Evolutionary conservation across 2,888 invertebrate genomes (phyloP), one percentile per base, ranked within the genome.

Genomic region (Acleris cristana): DNA sequence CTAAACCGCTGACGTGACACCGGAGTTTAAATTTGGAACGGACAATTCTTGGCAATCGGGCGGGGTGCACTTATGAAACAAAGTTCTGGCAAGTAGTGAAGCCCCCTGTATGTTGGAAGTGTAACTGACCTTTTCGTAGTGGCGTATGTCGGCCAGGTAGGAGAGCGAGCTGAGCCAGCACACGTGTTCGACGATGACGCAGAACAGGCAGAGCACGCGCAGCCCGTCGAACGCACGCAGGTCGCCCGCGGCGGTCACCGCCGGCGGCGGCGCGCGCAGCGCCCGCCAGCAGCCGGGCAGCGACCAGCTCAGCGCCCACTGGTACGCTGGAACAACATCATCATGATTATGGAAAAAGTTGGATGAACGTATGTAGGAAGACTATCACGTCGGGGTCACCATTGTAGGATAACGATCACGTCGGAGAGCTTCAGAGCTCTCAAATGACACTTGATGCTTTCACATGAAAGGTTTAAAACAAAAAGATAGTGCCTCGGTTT

Each of bases 121-220:
- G 34, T 18, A 23, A n/a, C 63, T 68, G 34, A 90, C 92, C 86
- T 80, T 78, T 69, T 91, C 91, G 18, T 80, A 82, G 34, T 76
- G 78, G 57, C 85, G 74, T 3, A 90, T 84, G 70, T 89, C 84
- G 8, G 79, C 79, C 64, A 89, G 75, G 72, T 88, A 91, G 14
- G 87, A 72, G 71, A 86, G 85, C 71, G 87, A 84, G 76, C 83
- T 84, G 76, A 92, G 84, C 90, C 90, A 92, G 79, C 86, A 85
- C 19, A 92, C 90, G 80, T 92, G 92, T 73, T 91, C 92, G 26
- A 92, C 78, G 79, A 92, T 87, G 80, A 92, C 87, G 73, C 86
- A 87, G 74, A 88, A 78, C 90, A 92, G 88, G 79, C 86, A 87
- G 71, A 90, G 73, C 69, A 91, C 89, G 44, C 90, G 85, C 71